Percentiles rank a stretch among this genome's conserved stretches.
Evolutionary conservation across 1,140 invertebrate genomes (phyloP).

Genomic region (Drosophila neocordata): DNA sequence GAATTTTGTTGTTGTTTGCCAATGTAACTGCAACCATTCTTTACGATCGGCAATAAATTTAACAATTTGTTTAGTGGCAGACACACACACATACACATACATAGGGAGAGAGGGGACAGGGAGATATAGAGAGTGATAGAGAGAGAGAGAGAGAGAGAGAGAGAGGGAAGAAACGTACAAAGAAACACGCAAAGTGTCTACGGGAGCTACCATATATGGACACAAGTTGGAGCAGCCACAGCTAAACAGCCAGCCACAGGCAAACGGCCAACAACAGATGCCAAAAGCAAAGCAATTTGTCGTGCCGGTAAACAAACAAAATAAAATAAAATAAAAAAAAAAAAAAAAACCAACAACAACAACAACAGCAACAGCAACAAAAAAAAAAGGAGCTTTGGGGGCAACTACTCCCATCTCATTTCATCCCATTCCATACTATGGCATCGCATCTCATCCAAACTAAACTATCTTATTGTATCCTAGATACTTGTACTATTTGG

Average conservation of each 20-base stretch:
- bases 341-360: neutral
- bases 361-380: no score
- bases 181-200: slow-evolving; percentile 55
- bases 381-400: slow-evolving; percentile 1
- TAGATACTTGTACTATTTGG: neutral
- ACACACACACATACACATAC: slow-evolving; percentile 46
- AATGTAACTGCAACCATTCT: slow-evolving; percentile 69
- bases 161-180: slow-evolving; percentile 28
- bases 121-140: slow-evolving; percentile 14
- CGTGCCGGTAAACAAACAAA: slow-evolving; percentile 66
- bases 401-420: slow-evolving; percentile 1
- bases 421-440: neutral
- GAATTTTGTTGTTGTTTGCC: slow-evolving; percentile 34
- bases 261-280: slow-evolving; percentile 52
- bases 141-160: neutral
- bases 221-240: neutral
- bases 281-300: slow-evolving; percentile 78
- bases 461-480: neutral
- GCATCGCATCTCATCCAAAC: neutral
- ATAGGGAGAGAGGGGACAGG: neutral
- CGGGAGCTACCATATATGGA: slow-evolving; percentile 67
- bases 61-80: slow-evolving; percentile 77
- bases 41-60: slow-evolving; percentile 78
- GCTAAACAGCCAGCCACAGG: neutral
- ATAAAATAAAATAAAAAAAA: neutral